Percentiles rank a stretch among this genome's conserved stretches.
Evolutionary conservation across 2,888 invertebrate genomes (phyloP).

Genomic region (Listrodromus nycthemerus): DNA sequence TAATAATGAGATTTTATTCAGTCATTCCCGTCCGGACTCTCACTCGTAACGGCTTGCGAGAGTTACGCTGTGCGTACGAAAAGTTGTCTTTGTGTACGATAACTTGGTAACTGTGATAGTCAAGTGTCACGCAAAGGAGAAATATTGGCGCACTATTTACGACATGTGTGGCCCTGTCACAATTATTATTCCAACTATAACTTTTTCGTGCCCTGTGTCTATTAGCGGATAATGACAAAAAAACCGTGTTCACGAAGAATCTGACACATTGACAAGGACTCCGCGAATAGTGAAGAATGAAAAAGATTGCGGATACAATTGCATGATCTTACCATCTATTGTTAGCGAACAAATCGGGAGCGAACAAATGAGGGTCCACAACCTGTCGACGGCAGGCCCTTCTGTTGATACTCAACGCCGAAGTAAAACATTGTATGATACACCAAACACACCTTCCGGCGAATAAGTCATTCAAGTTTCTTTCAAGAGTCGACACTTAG

Average conservation of each 20-base stretch:
- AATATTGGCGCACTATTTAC: too few species aligned
- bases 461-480: background rate
- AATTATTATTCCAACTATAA: too few species aligned
- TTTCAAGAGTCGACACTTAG: background rate
- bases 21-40: background rate
- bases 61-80: background rate
- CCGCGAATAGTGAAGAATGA: background rate
- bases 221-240: background rate
- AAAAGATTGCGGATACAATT: background rate
- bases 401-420: background rate
- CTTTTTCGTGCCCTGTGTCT: too few species aligned
- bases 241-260: conserved; percentile 1
- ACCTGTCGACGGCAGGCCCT: too few species aligned
- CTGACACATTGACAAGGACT: background rate
- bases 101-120: too few species aligned
- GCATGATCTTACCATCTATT: background rate
- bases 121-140: too few species aligned
- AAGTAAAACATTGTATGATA: background rate
- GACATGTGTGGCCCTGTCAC: too few species aligned
- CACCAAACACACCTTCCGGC: too few species aligned
- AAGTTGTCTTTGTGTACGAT: background rate
- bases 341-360: too few species aligned
- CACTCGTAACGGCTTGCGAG: background rate
- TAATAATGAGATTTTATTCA: conserved; percentile 31
- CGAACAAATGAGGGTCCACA: too few species aligned